Base-by-base conservation (phyloP, 2,888 invertebrate species). In the Epirrhoe tristata region DNA sequence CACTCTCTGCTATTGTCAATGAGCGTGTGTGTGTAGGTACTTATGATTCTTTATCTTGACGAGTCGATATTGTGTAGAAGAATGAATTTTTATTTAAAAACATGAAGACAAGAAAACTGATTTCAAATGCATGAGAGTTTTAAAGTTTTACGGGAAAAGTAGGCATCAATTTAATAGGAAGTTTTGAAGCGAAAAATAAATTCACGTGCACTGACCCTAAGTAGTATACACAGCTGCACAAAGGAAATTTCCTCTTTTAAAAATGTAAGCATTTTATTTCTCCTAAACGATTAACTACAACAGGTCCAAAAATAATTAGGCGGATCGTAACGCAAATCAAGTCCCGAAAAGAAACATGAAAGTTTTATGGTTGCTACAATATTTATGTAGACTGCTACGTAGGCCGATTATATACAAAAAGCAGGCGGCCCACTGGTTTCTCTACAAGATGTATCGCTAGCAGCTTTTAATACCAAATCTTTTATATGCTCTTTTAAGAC, bases 301-400 rank as follows among this genome's bases (percentile, higher is more conserved):
- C 14, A 16, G 43, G 53, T 64, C 58, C n/a, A 48, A 56, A 64
- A 67, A 69, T 70, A 60, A 60, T 66, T 61, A 57, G 48, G 36
- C 24, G 58, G 12, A 50, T 53, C 34, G 51, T 62, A 59, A 58
- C 55, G 46, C 32, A 66, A 69, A 69, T 65, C 67, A 61, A 67
- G 66, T 55, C 24, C 58, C 54, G 46, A 68, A 69, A 63, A 68
- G 63, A 67, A 63, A 70, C 57, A 63, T 62, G 54, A 69, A 61
- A 61, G 55, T 58, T 61, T 61, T 63, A 61, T 61, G 50, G 48
- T 46, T 56, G 63, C 63, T 62, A 61, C 66, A 67, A 67, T 72
- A 71, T 71, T 69, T 63, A 66, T 63, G 63, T 65, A 64, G 24
- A 32, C 48, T 39, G 58, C 58, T 58, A 61, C 55, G 57, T 48